Evolutionary conservation across 2,113 vertebrate species (phyloP).

Genomic region (Cyanocitta stelleri): DNA sequence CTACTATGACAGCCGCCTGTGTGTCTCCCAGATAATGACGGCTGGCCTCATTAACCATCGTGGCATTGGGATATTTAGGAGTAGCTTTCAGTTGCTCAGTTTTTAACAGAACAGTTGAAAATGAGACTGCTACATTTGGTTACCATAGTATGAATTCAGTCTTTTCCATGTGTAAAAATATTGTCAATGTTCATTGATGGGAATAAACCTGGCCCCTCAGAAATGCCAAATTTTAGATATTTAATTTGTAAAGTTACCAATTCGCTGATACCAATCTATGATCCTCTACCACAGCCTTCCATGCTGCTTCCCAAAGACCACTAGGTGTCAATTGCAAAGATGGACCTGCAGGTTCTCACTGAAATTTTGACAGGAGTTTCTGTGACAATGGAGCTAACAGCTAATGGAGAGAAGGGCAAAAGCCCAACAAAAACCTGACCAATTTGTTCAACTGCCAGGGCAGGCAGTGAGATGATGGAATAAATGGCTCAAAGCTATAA

Average conservation of each 20-base stretch:
- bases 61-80: not conserved
- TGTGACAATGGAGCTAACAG: not conserved
- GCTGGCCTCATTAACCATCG: not conserved
- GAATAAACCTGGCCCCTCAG: not conserved
- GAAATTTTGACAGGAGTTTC: not conserved
- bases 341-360: not conserved
- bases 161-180: not conserved
- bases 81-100: not conserved
- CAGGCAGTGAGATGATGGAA: not conserved
- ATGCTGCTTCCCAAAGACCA: not conserved
- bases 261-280: not conserved
- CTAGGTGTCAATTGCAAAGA: not conserved
- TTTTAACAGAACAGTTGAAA: not conserved
- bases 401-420: not conserved
- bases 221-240: not conserved
- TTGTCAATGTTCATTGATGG: not conserved
- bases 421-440: not conserved
- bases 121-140: not conserved
- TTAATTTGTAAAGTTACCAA: not conserved
- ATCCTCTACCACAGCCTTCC: not conserved
- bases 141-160: not conserved
- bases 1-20: not conserved
- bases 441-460: not conserved
- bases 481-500: not conserved
- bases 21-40: fast-evolving